phyloP scores from a whole-genome alignment of 2,888 invertebrate genomes.

The Melinaea menophilus region DNA sequence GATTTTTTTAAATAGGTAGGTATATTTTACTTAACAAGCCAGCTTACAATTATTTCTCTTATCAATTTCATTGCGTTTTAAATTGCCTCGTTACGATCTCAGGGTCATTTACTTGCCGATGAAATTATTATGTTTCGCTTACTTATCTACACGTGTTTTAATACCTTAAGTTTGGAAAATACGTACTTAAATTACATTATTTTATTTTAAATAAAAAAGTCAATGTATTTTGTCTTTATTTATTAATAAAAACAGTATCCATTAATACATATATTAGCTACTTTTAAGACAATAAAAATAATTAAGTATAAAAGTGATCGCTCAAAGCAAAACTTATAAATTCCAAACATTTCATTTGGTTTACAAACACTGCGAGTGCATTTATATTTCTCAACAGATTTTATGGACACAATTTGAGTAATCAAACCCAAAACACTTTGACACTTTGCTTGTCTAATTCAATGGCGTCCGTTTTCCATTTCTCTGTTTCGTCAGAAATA shows the following conservation, averaged over 20 bases:
- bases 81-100: slow-evolving; percentile 15
- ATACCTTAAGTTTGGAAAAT: background rate
- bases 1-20: background rate
- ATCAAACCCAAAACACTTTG: slow-evolving; percentile 72
- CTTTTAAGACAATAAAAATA: slow-evolving; percentile 5
- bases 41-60: slow-evolving; percentile 7
- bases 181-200: slow-evolving; percentile 6
- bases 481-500: slow-evolving; percentile 48
- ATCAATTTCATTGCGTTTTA: slow-evolving; percentile 9
- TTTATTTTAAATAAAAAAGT: slow-evolving; percentile 12
- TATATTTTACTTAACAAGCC: no score
- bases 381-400: slow-evolving; percentile 13
- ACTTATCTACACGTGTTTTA: slow-evolving; percentile 12
- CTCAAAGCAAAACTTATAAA: slow-evolving; percentile 14
- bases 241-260: slow-evolving; percentile 26
- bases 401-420: slow-evolving; percentile 19
- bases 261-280: slow-evolving; percentile 9
- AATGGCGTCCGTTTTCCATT: slow-evolving; percentile 58
- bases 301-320: slow-evolving; percentile 13
- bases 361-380: slow-evolving; percentile 11
- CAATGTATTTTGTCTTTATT: slow-evolving; percentile 26
- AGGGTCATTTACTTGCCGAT: slow-evolving; percentile 23
- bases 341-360: slow-evolving; percentile 8
- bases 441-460: slow-evolving; percentile 63
- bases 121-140: slow-evolving; percentile 20